A percentile compares a stretch with the other conserved stretches of the same genome.
Evolutionary conservation across 2,797 vertebrate genomes (phyloP).

Genomic region (Argya squamiceps): DNA sequence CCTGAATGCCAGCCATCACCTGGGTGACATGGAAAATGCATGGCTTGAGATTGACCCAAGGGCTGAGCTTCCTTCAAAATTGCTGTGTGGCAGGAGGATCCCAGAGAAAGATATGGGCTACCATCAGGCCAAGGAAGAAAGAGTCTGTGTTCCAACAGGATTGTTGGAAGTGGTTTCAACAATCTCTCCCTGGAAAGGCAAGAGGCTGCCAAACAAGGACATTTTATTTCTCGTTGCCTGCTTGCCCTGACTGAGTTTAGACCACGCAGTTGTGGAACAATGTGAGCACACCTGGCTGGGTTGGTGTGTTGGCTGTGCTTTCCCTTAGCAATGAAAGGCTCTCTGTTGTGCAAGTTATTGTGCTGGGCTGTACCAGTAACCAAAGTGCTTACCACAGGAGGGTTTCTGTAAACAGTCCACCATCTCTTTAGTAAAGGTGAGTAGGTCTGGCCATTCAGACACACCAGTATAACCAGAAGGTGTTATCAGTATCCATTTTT

Average conservation of each 20-base stretch:
- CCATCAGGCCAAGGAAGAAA: background rate
- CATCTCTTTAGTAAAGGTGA: background rate
- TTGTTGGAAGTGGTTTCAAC: background rate
- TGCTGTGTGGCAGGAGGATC: background rate
- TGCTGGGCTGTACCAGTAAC: background rate
- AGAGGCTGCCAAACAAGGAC: background rate
- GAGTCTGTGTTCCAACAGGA: accelerated
- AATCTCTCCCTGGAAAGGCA: background rate
- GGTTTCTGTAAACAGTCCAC: background rate
- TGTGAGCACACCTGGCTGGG: background rate
- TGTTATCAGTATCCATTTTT: background rate
- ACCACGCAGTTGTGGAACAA: background rate
- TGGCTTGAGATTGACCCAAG: background rate
- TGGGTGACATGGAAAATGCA: background rate
- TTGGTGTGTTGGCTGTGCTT: background rate
- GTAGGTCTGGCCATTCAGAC: background rate
- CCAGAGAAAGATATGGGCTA: background rate
- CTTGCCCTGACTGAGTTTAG: background rate
- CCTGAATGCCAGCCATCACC: background rate
- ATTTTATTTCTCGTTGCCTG: constrained; percentile 9
- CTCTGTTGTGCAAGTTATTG: background rate
- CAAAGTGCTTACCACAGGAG: background rate
- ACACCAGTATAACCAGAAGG: background rate
- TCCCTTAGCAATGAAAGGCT: background rate
- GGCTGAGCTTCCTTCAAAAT: background rate